These are phyloP conservation scores for Drosophila neotestacea DNA, from an alignment of 2,888 invertebrate genomes.

Conservation along the genomic window DNA sequence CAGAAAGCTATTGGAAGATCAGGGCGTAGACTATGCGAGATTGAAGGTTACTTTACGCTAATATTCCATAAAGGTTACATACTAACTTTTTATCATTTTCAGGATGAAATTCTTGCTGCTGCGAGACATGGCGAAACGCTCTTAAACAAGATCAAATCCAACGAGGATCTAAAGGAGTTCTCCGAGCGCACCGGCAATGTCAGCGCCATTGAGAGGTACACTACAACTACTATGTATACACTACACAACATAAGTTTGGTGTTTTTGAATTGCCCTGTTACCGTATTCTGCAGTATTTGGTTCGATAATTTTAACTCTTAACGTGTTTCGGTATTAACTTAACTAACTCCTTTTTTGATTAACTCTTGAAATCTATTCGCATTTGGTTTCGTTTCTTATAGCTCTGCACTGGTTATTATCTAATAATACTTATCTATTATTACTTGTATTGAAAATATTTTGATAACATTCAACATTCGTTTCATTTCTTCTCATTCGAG, in stretches of 20 bases:
- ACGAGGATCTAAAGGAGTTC: slow-evolving; percentile 87
- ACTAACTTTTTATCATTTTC: slow-evolving; percentile 21
- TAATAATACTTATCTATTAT: slow-evolving; percentile 47
- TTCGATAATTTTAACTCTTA: slow-evolving; percentile 28
- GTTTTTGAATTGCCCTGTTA: slow-evolving; percentile 55
- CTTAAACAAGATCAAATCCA: slow-evolving; percentile 90
- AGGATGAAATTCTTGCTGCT: slow-evolving; percentile 94
- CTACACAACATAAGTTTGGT: slow-evolving; percentile 36
- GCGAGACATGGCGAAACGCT: slow-evolving; percentile 95
- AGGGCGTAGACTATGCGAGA: slow-evolving; percentile 89
- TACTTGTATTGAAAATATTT: slow-evolving; percentile 37
- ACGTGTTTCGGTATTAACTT: slow-evolving; percentile 45
- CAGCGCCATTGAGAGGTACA: slow-evolving; percentile 95
- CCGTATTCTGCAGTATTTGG: slow-evolving; percentile 37
- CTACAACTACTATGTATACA: slow-evolving; percentile 4
- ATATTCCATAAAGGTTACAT: not conserved
- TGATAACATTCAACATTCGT: slow-evolving; percentile 39
- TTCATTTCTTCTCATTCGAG: slow-evolving; percentile 35
- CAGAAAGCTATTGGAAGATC: slow-evolving; percentile 93
- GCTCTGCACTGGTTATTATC: slow-evolving; percentile 85
- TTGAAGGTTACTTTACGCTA: slow-evolving; percentile 75
- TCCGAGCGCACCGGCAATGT: slow-evolving; percentile 93
- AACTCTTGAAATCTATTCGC: slow-evolving; percentile 56
- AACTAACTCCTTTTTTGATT: slow-evolving; percentile 34
- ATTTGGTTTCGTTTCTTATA: slow-evolving; percentile 64